These are phyloP conservation scores for Trichogramma pretiosum DNA, from an alignment of 1,140 invertebrate species.

Conservation along the genomic window DNA sequence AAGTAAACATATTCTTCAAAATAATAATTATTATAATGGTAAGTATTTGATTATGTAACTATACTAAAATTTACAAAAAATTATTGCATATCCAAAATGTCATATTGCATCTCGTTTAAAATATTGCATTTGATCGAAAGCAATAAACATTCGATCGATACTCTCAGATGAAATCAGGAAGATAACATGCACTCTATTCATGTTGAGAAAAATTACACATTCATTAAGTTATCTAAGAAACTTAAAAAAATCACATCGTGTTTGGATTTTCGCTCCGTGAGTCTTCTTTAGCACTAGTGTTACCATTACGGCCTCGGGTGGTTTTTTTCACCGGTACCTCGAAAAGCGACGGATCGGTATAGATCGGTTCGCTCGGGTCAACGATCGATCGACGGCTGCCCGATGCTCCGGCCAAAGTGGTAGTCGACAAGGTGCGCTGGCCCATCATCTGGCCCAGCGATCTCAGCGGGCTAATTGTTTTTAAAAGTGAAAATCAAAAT, in stretches of 20 bases:
- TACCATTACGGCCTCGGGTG: too few species aligned
- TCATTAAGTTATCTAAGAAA: background rate
- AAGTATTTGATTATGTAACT: too few species aligned
- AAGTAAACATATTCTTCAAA: too few species aligned
- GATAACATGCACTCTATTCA: too few species aligned
- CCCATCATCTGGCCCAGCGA: conserved; percentile 34
- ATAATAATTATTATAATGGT: too few species aligned
- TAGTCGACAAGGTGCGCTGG: conserved; percentile 28
- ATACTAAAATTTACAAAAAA: too few species aligned
- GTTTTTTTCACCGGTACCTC: conserved; percentile 56
- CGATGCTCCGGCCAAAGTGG: conserved; percentile 30
- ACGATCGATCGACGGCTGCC: conserved; percentile 32
- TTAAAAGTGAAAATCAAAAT: conserved; percentile 26
- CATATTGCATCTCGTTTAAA: too few species aligned
- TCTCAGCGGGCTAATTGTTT: conserved; percentile 30
- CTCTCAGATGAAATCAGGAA: too few species aligned
- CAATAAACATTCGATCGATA: too few species aligned
- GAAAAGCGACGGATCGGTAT: conserved; percentile 84
- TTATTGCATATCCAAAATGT: too few species aligned
- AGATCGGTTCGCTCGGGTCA: conserved; percentile 86
- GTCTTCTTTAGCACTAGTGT: background rate
- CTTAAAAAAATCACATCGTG: conserved; percentile 5
- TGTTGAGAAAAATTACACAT: too few species aligned
- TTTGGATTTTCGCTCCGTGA: conserved; percentile 11
- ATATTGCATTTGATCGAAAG: too few species aligned